Evolutionary conservation across 2,113 vertebrate species (phyloP).

Genomic region (Pimephales promelas): DNA sequence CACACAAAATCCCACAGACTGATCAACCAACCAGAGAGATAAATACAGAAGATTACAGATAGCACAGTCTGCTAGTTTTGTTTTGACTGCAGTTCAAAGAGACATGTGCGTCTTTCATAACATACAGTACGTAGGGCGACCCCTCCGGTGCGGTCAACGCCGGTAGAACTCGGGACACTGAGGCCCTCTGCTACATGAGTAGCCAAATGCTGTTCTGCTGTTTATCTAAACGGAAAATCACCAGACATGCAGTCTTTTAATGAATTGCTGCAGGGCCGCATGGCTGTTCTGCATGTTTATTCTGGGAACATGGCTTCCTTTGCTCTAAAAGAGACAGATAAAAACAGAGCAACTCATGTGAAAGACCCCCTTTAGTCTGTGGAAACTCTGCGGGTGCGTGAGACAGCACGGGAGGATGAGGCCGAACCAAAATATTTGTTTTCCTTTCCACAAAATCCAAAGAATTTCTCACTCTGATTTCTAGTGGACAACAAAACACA

Average conservation of each 20-base stretch:
- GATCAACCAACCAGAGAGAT: constrained; percentile 15
- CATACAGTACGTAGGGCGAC: not conserved
- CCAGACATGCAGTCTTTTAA: constrained; percentile 28
- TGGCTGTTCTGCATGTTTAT: constrained; percentile 37
- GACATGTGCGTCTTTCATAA: constrained; percentile 19
- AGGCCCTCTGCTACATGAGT: not conserved
- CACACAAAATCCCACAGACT: constrained; percentile 5
- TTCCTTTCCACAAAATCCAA: constrained; percentile 47
- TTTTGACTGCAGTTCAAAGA: constrained; percentile 30
- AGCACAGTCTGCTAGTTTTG: constrained; percentile 27
- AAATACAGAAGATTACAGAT: constrained; percentile 6
- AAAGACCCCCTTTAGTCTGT: constrained; percentile 38
- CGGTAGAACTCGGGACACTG: not conserved
- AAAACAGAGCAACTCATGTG: constrained; percentile 40
- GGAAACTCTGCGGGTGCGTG: constrained; percentile 25
- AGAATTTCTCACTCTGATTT: constrained; percentile 54
- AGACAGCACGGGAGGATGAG: constrained; percentile 28
- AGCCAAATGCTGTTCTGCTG: constrained; percentile 11
- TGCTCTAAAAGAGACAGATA: constrained; percentile 34
- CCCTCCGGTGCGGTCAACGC: not conserved
- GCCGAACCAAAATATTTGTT: constrained; percentile 44
- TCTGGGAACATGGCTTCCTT: constrained; percentile 40
- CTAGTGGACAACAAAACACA: constrained; percentile 46
- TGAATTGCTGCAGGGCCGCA: constrained; percentile 5
- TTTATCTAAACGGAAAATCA: constrained; percentile 39